Base-by-base conservation (phyloP, 2,113 vertebrate species). In the Neodon shergylaensis region DNA sequence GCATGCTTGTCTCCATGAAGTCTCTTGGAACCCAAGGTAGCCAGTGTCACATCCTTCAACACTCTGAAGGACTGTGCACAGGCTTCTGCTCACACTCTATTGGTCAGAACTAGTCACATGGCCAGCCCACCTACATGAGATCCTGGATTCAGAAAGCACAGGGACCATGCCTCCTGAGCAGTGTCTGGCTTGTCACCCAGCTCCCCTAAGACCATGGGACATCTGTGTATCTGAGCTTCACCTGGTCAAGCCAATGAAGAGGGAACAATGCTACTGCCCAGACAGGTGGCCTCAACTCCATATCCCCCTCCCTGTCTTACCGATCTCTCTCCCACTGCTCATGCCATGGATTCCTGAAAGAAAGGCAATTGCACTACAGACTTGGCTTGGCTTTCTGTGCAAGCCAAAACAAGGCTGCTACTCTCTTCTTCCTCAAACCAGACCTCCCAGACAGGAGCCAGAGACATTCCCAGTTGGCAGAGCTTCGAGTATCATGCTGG, bases 1-100 rank as follows among this genome's bases (percentile, higher is more conserved):
- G 66, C 14, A 31, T 16, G 1, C 33, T 49, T 1, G 5, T n/a
- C 61, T 21, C 31, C 22, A 9, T 0, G 0, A 1, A 0, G 33
- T 12, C 63, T 26, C 79, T 54, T 54, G 14, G 52, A 16, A 54
- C 52, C 14, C 14, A 54, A 54, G 52, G 52, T 16, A 54, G 52
- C 14, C 14, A 16, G 52, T 54, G 52, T 16, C 14, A 13, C 14
- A 4, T 16, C 52, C 52, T 54, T 54, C 52, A 54, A 54, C 52
- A 54, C 14, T 11, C 21, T 0, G 12, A 9, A 44, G 61, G 17
- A 49, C 17, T 24, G 24, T 2, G 42, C 1, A 2, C 19, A 2
- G 0, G 31, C 26, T 9, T n/a, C 81, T 84, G 82, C 13, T 44
- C 8, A 65, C 5, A 21, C 61, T 66, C 52, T 47, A 26, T 6